Evolutionary conservation across 2,113 vertebrate genomes (phyloP).

Genomic region (Heliornis fulica): DNA sequence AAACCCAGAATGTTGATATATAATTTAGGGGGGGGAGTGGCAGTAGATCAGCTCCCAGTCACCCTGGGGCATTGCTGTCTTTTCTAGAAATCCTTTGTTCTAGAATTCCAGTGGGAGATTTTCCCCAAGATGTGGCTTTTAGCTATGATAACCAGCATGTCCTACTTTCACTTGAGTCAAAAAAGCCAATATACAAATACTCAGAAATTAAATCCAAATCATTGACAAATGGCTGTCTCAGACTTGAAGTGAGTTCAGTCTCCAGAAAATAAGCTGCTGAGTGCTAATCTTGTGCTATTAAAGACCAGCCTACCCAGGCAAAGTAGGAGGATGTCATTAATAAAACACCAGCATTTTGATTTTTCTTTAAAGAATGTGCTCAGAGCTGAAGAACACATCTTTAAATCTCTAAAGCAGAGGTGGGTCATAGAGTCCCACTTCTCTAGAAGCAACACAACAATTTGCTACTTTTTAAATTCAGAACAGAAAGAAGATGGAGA

Average conservation of each 20-base stretch:
- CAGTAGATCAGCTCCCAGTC: background rate
- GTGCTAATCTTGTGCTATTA: background rate
- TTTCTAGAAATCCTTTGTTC: conserved; percentile 3
- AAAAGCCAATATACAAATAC: conserved; percentile 24
- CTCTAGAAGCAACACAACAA: background rate
- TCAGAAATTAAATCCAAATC: conserved; percentile 21
- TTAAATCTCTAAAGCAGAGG: background rate
- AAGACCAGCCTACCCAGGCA: conserved; percentile 19
- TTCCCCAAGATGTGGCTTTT: background rate
- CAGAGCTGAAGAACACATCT: background rate
- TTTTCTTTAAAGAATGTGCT: background rate
- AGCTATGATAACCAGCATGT: background rate
- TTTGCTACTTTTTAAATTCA: background rate
- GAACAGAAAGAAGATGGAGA: background rate
- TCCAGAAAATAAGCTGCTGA: background rate
- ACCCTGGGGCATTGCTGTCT: background rate
- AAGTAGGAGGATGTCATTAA: conserved; percentile 47
- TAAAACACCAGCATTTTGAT: conserved; percentile 4
- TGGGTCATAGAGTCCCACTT: background rate
- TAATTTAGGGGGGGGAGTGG: background rate
- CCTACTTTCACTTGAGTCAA: conserved; percentile 2
- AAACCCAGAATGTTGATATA: background rate
- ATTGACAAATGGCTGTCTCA: conserved; percentile 38
- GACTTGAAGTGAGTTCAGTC: background rate
- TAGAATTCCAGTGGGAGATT: background rate